These are phyloP conservation scores for Ectobius pallidus DNA, from an alignment of 2,888 invertebrate genomes.

Conservation along the genomic window DNA sequence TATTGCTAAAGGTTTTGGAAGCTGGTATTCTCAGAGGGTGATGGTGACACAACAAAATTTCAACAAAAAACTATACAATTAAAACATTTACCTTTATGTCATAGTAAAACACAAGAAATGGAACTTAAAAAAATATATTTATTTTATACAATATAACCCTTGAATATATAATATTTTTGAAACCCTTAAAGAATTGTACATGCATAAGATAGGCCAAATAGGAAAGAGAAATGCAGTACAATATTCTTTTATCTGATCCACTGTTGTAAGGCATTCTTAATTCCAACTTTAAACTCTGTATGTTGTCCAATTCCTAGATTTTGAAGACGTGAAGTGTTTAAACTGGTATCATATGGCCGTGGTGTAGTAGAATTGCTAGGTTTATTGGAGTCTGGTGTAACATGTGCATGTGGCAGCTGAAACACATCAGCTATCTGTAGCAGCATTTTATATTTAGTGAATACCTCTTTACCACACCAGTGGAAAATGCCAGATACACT, in stretches of 20 bases:
- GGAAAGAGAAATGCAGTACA: too few relatives aligned
- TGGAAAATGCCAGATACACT: constrained; percentile 55
- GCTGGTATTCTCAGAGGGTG: too few relatives aligned
- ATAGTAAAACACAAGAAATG: too few relatives aligned
- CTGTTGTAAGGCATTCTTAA: constrained; percentile 45
- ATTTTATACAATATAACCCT: too few relatives aligned
- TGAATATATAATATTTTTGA: too few relatives aligned
- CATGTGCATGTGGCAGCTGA: constrained; percentile 52
- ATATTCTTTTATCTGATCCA: constrained; percentile 42
- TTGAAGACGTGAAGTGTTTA: constrained; percentile 51
- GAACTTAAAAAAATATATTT: too few relatives aligned
- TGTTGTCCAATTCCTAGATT: constrained; percentile 51
- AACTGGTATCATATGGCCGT: constrained; percentile 55
- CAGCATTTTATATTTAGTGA: constrained; percentile 60
- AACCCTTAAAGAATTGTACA: too few relatives aligned
- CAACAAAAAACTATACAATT: too few relatives aligned
- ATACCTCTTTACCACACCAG: constrained; percentile 57
- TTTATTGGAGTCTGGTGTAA: constrained; percentile 51
- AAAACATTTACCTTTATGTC: too few relatives aligned
- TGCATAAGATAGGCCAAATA: too few relatives aligned
- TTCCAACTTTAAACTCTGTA: constrained; percentile 53
- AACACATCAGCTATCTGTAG: constrained; percentile 55
- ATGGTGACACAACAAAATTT: too few relatives aligned
- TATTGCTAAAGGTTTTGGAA: too few relatives aligned
- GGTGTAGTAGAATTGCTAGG: constrained; percentile 46